Base-by-base conservation (phyloP, 2,888 invertebrate species). In the Tetranychus truncatus region DNA sequence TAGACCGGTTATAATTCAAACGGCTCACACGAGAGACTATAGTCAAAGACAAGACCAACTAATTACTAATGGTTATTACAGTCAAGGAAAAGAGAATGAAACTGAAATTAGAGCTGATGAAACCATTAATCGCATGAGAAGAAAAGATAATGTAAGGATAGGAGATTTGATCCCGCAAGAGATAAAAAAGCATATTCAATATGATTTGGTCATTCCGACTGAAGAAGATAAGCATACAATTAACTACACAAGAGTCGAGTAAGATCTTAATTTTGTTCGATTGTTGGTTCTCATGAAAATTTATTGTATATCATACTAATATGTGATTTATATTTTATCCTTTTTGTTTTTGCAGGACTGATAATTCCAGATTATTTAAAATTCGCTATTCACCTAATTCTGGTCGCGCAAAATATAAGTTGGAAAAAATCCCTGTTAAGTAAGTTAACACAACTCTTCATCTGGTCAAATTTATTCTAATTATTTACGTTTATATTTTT, bases 121-220 rank as follows among this genome's bases (percentile, higher is more conserved):
- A 74, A 73, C 45, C 45, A 11, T 77, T 46, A 74, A 75, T 55
- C 18, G 73, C 24, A 78, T 77, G 46, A 82, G 83, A 77, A 85
- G 85, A 7, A 81, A 89, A 80, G 81, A 82, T 9, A 84, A 84
- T 78, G 89, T 89, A 82, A 86, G 88, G 34, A 46, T 34, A 44
- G 66, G n/a, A 21, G 74, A 74, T 80, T 88, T 89, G 87, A 85
- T 90, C 77, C 87, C 89, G 6, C 88, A 86, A 78, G 91, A 91
- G 82, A 82, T 91, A 78, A 90, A 90, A 81, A 90, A 91, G 81
- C 92, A 93, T 82, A 85, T 93, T 80, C 91, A 92, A 82, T 93
- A 91, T 83, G 89, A 90, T 81, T 85, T 92, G 81, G 89, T 93
- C 75, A 92, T 92, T 80, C 92, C 93, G 0, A 89, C 89, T 74